Percentiles rank a stretch among this genome's conserved stretches.
Conservation (phyloP, 2,113 vertebrate species). For the Stictonetta naevosa region DNA sequence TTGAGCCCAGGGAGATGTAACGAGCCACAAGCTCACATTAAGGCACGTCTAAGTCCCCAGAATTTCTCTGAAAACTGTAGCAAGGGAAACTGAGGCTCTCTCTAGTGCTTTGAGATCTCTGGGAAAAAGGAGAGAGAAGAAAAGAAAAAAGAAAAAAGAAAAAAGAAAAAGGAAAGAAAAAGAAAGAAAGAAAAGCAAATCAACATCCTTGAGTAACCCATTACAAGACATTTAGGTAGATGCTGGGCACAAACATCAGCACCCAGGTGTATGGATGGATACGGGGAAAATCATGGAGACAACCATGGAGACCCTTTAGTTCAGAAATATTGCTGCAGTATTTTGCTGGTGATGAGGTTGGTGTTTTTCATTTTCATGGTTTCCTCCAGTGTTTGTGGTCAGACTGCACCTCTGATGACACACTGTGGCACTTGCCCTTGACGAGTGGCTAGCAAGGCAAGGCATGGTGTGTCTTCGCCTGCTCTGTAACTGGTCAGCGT, state of each 20-base stretch:
- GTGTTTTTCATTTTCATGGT: background rate
- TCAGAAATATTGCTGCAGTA: accelerated
- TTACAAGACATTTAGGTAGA: background rate
- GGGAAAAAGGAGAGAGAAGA: background rate
- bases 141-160: background rate
- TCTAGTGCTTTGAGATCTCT: background rate
- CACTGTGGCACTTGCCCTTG: background rate
- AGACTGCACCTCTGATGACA: background rate
- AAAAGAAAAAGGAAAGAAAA: accelerated
- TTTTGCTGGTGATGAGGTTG: background rate
- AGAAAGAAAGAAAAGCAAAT: accelerated
- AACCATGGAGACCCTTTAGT: background rate
- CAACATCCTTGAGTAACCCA: background rate
- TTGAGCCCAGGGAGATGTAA: background rate
- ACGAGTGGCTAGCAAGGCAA: background rate
- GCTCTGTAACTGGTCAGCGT: background rate
- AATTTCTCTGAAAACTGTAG: background rate
- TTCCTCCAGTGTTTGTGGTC: background rate
- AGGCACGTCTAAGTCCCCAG: background rate
- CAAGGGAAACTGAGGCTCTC: background rate
- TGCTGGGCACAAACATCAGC: background rate
- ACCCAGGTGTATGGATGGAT: background rate
- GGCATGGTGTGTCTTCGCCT: background rate
- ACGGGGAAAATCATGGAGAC: background rate
- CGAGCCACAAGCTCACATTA: background rate